Base-by-base conservation (phyloP, 2,888 invertebrate genomes). In the Leptopilina drosophilae region DNA sequence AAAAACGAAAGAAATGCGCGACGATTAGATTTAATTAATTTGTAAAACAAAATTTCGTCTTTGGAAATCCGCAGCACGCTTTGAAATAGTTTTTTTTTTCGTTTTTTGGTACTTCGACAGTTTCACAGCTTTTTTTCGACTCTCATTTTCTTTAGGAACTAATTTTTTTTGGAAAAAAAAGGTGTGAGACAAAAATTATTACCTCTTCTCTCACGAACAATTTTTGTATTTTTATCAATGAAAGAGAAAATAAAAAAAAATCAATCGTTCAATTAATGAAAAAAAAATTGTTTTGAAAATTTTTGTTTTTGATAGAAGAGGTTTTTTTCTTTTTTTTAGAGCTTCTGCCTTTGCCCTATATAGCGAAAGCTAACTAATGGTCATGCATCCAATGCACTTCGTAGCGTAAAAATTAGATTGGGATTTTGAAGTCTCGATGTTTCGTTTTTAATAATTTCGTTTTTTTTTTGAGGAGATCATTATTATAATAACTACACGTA, bases 341-440 rank as follows among this genome's bases (percentile, higher is more conserved):
- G 49, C 69, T 56, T 82, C 83, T 83, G 85, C 83, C 83, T 87
- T 85, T 84, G 86, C 84, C 86, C 89, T 84, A 46, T 46, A 33
- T 33, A 85, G 88, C 89, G 89, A 88, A 89, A 89, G 89, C 86
- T 89, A 87, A 89, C 87, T 81, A 84, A 84, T 85, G 81, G 78
- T 79, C 79, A 78, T 79, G 81, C 76, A 81, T 65, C 33, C 65
- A 82, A 77, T 66, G 80, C 77, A 69, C 65, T 76, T 42, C 67
- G 78, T 78, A 78, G 83, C 80, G 80, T 80, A 81, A 33, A 2
- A 80, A 82, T 75, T 79, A 77, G 67, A 76, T 77, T 79, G 78
- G 82, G 80, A 42, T 42, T 33, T 33, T 42, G 42, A 77, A 83
- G 73, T 78, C 76, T 78, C 79, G 79, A 77, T 80, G n/a, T 81